phyloP scores from a whole-genome alignment of 2,797 vertebrate species.

The Chaetodon trifasciatus region DNA sequence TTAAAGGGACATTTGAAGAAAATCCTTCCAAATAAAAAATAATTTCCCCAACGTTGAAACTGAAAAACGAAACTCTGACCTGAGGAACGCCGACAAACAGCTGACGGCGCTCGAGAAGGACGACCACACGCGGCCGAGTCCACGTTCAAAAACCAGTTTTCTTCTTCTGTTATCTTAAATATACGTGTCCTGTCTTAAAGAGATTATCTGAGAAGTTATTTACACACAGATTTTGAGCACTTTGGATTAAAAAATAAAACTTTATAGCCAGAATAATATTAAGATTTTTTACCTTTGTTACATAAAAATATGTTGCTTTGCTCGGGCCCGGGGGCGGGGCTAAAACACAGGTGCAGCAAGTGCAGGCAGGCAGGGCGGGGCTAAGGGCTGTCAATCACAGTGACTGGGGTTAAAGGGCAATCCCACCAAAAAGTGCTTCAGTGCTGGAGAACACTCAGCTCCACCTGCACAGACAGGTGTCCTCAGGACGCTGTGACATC shows the following conservation, averaged over 20 bases:
- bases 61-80: no score
- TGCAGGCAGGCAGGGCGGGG: conserved; percentile 70
- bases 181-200: conserved; percentile 46
- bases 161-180: conserved; percentile 30
- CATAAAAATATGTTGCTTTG: conserved; percentile 69
- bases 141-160: background rate
- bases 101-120: no score
- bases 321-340: conserved; percentile 18
- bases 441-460: no score
- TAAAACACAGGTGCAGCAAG: conserved; percentile 62
- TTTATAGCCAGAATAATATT: conserved; percentile 52
- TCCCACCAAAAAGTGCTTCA: background rate
- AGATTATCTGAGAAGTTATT: conserved; percentile 64
- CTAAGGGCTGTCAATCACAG: conserved; percentile 75
- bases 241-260: conserved; percentile 77
- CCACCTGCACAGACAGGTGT: background rate
- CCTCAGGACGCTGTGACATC: background rate
- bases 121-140: no score
- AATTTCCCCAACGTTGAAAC: no score
- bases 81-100: no score
- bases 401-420: conserved; percentile 61
- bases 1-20: no score
- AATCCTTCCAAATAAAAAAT: no score
- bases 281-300: conserved; percentile 54
- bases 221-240: conserved; percentile 64